These are phyloP conservation scores for Himalopsyche japonica DNA, from an alignment of 2,888 invertebrate genomes.

Conservation along the genomic window DNA sequence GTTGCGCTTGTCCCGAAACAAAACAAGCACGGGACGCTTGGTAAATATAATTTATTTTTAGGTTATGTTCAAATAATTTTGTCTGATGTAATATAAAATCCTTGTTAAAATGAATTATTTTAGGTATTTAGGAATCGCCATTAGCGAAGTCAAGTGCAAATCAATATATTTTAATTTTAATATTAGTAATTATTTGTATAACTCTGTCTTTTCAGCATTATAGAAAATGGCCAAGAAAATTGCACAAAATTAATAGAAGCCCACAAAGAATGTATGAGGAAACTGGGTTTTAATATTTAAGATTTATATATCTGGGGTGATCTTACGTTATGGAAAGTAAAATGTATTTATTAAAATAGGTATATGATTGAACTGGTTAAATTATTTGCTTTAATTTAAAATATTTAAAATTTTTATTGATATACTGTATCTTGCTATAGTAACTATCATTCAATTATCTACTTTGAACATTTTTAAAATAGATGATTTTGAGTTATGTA, in stretches of 20 bases:
- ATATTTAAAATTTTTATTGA: background rate
- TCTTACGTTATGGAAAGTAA: background rate
- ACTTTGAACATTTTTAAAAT: no score
- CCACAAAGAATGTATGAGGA: conserved; percentile 95
- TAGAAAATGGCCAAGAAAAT: conserved; percentile 89
- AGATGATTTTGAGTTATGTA: no score
- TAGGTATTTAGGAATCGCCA: background rate
- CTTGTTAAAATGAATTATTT: background rate
- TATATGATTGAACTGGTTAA: background rate
- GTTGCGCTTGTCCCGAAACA: conserved; percentile 97
- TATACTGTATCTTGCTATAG: no score
- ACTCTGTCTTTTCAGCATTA: conserved; percentile 67
- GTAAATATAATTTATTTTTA: conserved; percentile 57
- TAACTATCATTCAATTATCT: no score
- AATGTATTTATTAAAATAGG: background rate
- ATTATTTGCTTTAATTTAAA: background rate
- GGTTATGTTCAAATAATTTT: conserved; percentile 17
- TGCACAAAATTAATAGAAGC: conserved; percentile 91
- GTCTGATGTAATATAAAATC: conserved; percentile 5
- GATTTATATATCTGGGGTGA: background rate
- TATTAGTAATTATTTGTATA: background rate
- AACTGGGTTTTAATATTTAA: conserved; percentile 94
- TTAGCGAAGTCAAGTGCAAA: background rate
- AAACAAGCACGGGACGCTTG: conserved; percentile 88
- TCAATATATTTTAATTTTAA: background rate